Conservation (phyloP, 2,888 invertebrate genomes). For the Eupithecia pulchellata region DNA sequence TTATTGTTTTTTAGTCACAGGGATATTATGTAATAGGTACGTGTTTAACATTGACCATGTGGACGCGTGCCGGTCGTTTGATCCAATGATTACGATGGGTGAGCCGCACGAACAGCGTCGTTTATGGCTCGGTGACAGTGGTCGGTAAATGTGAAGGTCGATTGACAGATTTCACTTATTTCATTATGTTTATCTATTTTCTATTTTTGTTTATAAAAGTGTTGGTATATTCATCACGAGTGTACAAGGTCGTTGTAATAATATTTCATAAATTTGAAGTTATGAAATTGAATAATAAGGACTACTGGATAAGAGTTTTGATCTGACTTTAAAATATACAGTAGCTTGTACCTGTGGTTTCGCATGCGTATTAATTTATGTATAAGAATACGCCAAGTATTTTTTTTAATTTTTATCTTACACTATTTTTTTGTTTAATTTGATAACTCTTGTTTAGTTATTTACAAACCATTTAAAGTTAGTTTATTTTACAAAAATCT, state of each 20-base stretch:
- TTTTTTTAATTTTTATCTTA: no score
- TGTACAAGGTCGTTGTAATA: not conserved
- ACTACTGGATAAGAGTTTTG: not conserved
- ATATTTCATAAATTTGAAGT: no score
- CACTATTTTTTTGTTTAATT: no score
- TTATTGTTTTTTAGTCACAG: no score
- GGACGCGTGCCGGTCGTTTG: conserved; percentile 35
- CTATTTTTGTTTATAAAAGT: not conserved
- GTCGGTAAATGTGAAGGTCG: not conserved
- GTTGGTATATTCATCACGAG: not conserved
- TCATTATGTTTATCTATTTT: not conserved
- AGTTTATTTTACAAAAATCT: no score
- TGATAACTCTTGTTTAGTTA: no score
- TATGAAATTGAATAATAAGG: no score
- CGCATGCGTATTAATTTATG: not conserved
- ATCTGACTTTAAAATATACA: not conserved
- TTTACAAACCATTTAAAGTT: no score
- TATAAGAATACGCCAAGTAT: no score
- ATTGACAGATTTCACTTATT: not conserved
- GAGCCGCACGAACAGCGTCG: conserved; percentile 17
- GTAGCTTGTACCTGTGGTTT: not conserved
- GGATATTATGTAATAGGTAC: not conserved
- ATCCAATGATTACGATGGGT: conserved; percentile 29
- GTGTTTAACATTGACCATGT: conserved; percentile 39
- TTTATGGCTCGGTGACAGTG: conserved; percentile 25